Conservation (phyloP, 37 sponge, comb jelly and placozoan genomes). For the Agelas oroides region DNA sequence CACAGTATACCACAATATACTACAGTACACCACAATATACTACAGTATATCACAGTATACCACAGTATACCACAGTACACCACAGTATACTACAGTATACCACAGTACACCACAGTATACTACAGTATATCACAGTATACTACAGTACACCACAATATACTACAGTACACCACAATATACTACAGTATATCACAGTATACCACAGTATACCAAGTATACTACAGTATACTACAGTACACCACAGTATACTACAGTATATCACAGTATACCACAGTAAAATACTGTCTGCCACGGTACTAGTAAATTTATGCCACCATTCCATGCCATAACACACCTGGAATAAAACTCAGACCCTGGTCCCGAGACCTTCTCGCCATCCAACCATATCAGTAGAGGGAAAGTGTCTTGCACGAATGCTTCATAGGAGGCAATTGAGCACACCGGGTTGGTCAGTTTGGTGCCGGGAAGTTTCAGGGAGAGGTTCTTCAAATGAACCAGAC, state of each 20-base stretch:
- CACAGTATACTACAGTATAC: no score
- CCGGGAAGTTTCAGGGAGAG: neutral
- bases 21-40: no score
- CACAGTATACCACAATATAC: no score
- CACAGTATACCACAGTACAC: no score
- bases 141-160: neutral
- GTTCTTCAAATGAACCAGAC: constrained; percentile 6
- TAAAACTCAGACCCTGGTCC: neutral
- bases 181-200: no score
- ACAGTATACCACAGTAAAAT: no score
- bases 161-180: neutral
- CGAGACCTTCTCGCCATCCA: constrained; percentile 40
- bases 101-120: no score
- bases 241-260: no score
- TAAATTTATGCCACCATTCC: no score
- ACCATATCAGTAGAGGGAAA: constrained; percentile 27
- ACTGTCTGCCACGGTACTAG: no score
- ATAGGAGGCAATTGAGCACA: constrained; percentile 2
- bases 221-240: neutral
- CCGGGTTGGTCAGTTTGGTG: constrained; percentile 24
- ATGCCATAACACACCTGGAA: neutral
- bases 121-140: no score
- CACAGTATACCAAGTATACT: neutral
- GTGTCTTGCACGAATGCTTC: neutral
- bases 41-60: no score